Evolutionary conservation across 2,797 vertebrate genomes (phyloP), one percentile per base, ranked within the genome.

Genomic region (Danio kyathit): DNA sequence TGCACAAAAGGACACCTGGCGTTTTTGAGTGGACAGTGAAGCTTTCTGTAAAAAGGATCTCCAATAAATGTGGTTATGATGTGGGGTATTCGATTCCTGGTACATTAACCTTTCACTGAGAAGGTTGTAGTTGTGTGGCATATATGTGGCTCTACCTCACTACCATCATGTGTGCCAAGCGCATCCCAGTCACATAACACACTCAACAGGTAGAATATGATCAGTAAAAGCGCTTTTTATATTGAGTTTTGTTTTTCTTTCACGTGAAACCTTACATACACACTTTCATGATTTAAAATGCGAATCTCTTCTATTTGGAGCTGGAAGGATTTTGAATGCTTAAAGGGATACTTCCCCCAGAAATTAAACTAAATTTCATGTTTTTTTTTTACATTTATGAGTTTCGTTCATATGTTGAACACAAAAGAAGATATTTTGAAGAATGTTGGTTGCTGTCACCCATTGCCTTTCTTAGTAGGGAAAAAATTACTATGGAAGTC

Each of bases 1-100:
- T 99, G 98, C 91, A 98, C 96, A 83, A 99, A 99, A 93, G 97
- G 98, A 87, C 98, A 99, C 80, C 95, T 99, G 84, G 98, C 98
- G 81, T 99, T 99, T 92, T 93, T 99, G 90, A 99, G 97, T 78
- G 98, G 98, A 88, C 98, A 99, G 90, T 99, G 90, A 87, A 52
- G 61, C 71, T 52, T 73, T 67, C 14, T 73, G 14, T 29, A 73
- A n/a, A 51, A 51, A 13, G 9, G 6, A 40, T 65, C 6, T 56
- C 9, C 10, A 48, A 79, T 57, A 44, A 69, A 81, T 29, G 57
- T 63, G 70, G 59, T 54, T 74, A 59, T 54, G 72, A 54, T 43
- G 46, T 74, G 49, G 66, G 29, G 29, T 16, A 41, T 72, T 19
- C 43, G 10, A 82, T 73, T 64, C 21, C 57, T 67, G 63, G 29